Conservation (phyloP, 2,888 invertebrate species). For the Eucera pruinosa region DNA sequence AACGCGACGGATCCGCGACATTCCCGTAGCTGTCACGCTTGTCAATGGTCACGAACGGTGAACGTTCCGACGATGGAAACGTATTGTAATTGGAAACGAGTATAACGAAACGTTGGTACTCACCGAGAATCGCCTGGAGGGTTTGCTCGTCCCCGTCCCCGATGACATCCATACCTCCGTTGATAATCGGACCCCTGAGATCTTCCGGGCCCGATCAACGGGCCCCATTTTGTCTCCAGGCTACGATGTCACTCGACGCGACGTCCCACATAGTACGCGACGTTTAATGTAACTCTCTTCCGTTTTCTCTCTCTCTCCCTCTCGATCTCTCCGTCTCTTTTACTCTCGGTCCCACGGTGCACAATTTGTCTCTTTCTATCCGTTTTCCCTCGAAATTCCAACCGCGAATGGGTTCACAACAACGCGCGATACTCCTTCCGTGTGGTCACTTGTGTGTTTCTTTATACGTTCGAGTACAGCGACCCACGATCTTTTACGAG, state of each 20-base stretch:
- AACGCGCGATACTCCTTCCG: constrained; percentile 24
- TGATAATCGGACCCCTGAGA: constrained; percentile 77
- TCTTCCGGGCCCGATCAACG: constrained; percentile 79
- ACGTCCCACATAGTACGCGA: constrained; percentile 71
- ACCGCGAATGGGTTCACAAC: constrained; percentile 25
- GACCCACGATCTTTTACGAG: constrained; percentile 52
- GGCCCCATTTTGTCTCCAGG: constrained; percentile 80
- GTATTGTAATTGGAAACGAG: neutral
- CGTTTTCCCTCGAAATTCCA: constrained; percentile 17
- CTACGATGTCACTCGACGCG: constrained; percentile 66
- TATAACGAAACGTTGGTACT: constrained; percentile 59
- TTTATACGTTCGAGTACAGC: constrained; percentile 36
- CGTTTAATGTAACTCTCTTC: constrained; percentile 50
- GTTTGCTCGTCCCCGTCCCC: constrained; percentile 84
- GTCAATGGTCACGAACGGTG: constrained; percentile 43
- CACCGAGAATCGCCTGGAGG: constrained; percentile 84
- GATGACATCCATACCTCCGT: constrained; percentile 83
- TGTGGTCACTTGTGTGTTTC: constrained; percentile 31
- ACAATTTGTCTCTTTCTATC: constrained; percentile 8
- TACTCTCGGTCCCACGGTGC: neutral
- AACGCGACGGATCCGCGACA: constrained; percentile 46
- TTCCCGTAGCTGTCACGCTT: constrained; percentile 55
- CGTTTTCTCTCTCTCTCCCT: constrained; percentile 45
- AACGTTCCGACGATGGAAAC: neutral
- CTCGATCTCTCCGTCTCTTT: neutral